Evolutionary conservation across 1,140 invertebrate species (phyloP), one percentile per base, ranked within the genome.

Genomic region (Drosophila takahashii): DNA sequence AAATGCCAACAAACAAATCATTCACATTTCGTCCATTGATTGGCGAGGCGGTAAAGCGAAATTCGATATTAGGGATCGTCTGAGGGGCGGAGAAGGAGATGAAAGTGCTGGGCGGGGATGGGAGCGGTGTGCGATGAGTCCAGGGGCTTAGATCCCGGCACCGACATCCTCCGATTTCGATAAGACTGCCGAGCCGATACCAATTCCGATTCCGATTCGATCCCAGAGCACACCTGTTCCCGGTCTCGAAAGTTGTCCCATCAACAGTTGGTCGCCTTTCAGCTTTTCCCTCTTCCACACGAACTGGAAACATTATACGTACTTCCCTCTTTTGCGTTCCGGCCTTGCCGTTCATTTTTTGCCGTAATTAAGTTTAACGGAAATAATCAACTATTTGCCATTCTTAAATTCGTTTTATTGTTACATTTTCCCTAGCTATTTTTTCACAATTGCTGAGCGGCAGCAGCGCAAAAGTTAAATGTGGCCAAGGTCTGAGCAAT

Each of bases 1-100:
- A 87, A 87, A 87, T 87, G 83, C 83, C 79, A 87, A 87, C 84
- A 87, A 71, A 76, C 79, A 86, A 87, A 86, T 86, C 81, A 89
- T 89, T 83, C 79, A 81, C 71, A 77, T 80, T 85, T 69, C 45
- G 77, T 61, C 59, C 72, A 87, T 89, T 87, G 83, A 87, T 87
- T 87, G 81, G 72, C 81, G 65, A 83, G 71, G 80, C 76, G 76
- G 76, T 53, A 81, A 74, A 51, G 50, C 65, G 83, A 65, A 89
- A 87, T 89, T 83, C 72, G 83, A 87, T 87, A 89, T 76, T 57
- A 44, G n/a, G 36, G 54, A 67, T 65, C 45, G 34, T 10, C 47
- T 34, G 27, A 42, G 36, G 44, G 54, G 13, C 9, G 37, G 29
- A 22, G 34, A 26, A 37, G 34, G n/a, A 47, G 36, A 29, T 26